Evolutionary conservation across 2,888 invertebrate species (phyloP).

Genomic region (Melieria crassipennis): DNA sequence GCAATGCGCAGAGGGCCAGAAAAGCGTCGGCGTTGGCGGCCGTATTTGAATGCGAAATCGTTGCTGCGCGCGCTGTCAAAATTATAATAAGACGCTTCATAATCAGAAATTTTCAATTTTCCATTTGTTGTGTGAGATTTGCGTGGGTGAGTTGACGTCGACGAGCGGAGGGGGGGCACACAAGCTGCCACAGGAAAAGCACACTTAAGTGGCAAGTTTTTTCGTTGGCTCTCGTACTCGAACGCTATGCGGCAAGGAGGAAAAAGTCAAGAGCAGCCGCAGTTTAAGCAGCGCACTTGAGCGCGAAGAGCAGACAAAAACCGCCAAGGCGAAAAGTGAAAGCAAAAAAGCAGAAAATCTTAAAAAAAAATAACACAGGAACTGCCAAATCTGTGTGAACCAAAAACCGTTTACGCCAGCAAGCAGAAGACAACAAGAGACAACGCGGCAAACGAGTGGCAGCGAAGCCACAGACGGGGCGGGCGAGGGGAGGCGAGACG

Average conservation of each 20-base stretch:
- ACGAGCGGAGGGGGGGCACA: not conserved
- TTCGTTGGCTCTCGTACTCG: not conserved
- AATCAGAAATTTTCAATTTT: slow-evolving; percentile 38
- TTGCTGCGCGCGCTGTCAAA: slow-evolving; percentile 33
- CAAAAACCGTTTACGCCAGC: not conserved
- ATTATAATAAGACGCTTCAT: slow-evolving; percentile 31
- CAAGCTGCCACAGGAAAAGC: not conserved
- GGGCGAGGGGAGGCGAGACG: not conserved
- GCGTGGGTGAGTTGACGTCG: not conserved
- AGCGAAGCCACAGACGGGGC: slow-evolving; percentile 18
- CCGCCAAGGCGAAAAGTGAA: not conserved
- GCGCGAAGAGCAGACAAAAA: not conserved
- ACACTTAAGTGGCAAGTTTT: slow-evolving; percentile 29
- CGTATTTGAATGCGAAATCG: slow-evolving; percentile 28
- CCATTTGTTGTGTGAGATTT: slow-evolving; percentile 31
- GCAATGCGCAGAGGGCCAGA: not conserved
- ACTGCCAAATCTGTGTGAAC: not conserved
- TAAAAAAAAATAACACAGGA: not conserved
- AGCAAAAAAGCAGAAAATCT: slow-evolving; percentile 2
- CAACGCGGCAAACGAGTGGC: not conserved
- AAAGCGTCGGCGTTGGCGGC: not conserved
- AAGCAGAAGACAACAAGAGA: not conserved
- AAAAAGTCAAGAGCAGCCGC: not conserved
- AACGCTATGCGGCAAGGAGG: not conserved
- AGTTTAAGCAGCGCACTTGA: too few relatives aligned